phyloP scores from a whole-genome alignment of 2,113 vertebrate genomes.

The Trematomus loennbergii region DNA sequence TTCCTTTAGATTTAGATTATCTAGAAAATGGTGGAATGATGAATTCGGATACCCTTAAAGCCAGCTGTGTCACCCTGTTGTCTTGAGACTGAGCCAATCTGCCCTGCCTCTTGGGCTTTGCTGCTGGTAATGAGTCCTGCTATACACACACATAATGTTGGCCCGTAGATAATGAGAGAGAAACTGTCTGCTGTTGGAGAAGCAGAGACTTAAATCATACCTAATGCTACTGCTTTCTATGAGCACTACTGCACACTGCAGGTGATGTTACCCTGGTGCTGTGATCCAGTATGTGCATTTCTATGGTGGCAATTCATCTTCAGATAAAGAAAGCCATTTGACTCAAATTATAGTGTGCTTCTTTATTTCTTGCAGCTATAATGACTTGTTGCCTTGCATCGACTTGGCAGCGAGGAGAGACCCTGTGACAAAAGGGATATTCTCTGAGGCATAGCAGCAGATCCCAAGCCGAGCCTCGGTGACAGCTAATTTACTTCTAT shows the following conservation, averaged over 20 bases:
- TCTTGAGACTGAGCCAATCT: conserved; percentile 40
- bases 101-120: conserved; percentile 30
- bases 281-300: conserved; percentile 9
- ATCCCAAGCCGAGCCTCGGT: conserved; percentile 52
- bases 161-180: conserved; percentile 61
- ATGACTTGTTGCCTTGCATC: conserved; percentile 57
- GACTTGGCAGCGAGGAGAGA: conserved; percentile 40
- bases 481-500: conserved; percentile 80
- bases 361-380: conserved; percentile 41
- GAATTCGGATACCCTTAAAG: conserved; percentile 14
- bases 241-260: conserved; percentile 10
- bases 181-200: conserved; percentile 37
- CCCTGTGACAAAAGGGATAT: conserved; percentile 26
- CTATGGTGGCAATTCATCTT: conserved; percentile 4
- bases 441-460: conserved; percentile 66
- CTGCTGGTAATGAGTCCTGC: conserved; percentile 57
- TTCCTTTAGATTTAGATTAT: no score
- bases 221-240: conserved; percentile 14
- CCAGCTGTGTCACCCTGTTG: conserved; percentile 24
- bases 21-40: background rate
- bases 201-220: conserved; percentile 28
- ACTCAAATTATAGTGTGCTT: conserved; percentile 37
- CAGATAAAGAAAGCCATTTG: conserved; percentile 22
- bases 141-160: conserved; percentile 2
- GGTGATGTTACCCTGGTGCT: conserved; percentile 6